Percentiles rank a stretch among this genome's conserved stretches.
Conservation (phyloP, 1,140 invertebrate species). For the Magallana angulata region DNA sequence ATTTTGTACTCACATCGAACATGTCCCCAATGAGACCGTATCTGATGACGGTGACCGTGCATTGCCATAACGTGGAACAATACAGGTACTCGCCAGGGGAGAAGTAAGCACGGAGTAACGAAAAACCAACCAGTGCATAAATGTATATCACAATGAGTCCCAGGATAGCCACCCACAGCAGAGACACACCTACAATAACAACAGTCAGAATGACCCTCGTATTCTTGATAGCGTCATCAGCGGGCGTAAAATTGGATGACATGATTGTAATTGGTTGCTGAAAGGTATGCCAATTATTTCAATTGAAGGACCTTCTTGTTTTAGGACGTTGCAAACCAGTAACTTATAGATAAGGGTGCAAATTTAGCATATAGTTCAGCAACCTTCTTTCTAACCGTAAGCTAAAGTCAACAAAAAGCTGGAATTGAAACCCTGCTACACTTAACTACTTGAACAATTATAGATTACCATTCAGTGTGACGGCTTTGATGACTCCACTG, state of each 20-base stretch:
- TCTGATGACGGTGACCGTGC: constrained; percentile 77
- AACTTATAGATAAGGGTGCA: too few species aligned
- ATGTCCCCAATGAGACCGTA: constrained; percentile 79
- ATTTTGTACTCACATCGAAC: constrained; percentile 73
- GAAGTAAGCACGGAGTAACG: constrained; percentile 74
- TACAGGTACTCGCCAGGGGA: constrained; percentile 73
- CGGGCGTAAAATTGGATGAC: too few species aligned
- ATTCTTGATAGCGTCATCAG: too few species aligned
- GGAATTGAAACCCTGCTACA: background rate
- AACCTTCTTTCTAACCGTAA: too few species aligned
- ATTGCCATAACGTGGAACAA: constrained; percentile 77
- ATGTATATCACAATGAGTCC: constrained; percentile 79
- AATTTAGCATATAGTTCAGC: too few species aligned
- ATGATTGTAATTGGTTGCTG: too few species aligned
- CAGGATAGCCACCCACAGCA: constrained; percentile 79
- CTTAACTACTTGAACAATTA: background rate
- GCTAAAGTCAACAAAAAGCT: too few species aligned
- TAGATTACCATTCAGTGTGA: constrained; percentile 77
- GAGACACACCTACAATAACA: constrained; percentile 74
- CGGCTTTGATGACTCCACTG: constrained; percentile 78
- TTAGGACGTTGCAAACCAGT: too few species aligned
- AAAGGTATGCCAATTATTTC: too few species aligned
- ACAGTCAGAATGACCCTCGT: background rate
- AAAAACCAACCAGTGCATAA: constrained; percentile 78
- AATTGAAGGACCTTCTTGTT: too few species aligned